phyloP scores from a whole-genome alignment of 2,113 vertebrate genomes.

The Ameiurus melas region DNA sequence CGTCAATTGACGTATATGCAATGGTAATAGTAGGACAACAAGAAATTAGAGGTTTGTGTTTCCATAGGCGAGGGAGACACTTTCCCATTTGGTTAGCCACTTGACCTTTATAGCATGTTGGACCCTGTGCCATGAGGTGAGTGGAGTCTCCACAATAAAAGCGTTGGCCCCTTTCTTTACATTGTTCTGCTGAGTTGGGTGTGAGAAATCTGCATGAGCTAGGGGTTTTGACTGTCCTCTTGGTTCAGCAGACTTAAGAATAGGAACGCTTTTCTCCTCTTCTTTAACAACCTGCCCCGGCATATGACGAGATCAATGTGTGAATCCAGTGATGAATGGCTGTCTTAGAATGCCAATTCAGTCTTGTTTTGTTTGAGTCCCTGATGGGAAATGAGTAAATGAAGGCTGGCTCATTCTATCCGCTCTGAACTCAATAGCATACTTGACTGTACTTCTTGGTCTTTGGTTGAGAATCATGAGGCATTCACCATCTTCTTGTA shows the following conservation, averaged over 20 bases:
- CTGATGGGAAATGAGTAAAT: not conserved
- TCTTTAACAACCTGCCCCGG: not conserved
- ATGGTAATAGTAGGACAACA: not conserved
- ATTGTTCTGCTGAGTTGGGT: not conserved
- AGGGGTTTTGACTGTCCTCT: not conserved
- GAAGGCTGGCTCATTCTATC: not conserved
- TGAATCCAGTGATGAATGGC: not conserved
- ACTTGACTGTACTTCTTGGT: not conserved
- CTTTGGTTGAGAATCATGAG: not conserved
- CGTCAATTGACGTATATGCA: not conserved
- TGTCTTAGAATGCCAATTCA: not conserved
- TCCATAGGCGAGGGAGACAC: not conserved
- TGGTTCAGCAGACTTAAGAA: not conserved
- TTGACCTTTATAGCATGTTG: not conserved
- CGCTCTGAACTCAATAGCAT: not conserved
- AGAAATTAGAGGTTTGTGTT: not conserved
- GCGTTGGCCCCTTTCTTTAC: not conserved
- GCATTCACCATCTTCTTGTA: not conserved
- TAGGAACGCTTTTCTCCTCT: not conserved
- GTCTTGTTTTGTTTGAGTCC: not conserved
- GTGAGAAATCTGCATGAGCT: not conserved
- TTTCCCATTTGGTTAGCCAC: not conserved
- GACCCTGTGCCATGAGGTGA: not conserved
- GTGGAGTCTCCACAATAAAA: not conserved
- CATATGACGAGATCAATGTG: not conserved